Evolutionary conservation across 2,888 invertebrate genomes (phyloP), one percentile per base, ranked within the genome.

Genomic region (Caenorhabditis sp.): DNA sequence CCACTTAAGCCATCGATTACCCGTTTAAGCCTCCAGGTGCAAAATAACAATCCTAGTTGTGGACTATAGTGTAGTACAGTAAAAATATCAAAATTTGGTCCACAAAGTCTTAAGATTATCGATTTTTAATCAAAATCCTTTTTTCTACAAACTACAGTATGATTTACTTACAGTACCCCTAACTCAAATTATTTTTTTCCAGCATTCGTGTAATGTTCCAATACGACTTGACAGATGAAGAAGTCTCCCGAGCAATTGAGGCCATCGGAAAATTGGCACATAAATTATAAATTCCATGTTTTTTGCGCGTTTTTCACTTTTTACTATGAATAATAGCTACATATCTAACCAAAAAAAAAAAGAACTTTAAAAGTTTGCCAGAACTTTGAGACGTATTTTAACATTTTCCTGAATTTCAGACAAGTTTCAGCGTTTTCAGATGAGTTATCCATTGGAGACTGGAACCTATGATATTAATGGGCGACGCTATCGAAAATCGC

Each of bases 181-280:
- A n/a, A n/a, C n/a, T n/a, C n/a, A 52, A 20, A 21, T 10, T 38
- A 26, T 56, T 12, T 17, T 3, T 52, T 75, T 84, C 59, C 70
- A 86, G 86, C 58, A 68, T 82, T 50, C 83, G 84, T 31, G 66
- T 86, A 12, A 83, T 81, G 77, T 77, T 83, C 52, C 84, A 83
- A 56, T 78, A 80, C 53, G 86, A 83, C 26, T 49, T 85, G 57
- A 76, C 76, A 7, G 72, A 70, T 3, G 82, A 77, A 12, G 86
- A 86, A 63, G 50, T 85, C 36, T 31, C 67, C 4, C 49, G 59
- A 17, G 68, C 71, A 10, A 43, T 81, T n/a, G 63, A 68, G 20
- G 76, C 77, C 4, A 63, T 80, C 31, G 49, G 59, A 25, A 25
- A 10, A 31, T 70, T 59, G 26, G 70, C 66, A 36, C 64, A 60